Conservation (phyloP, 2,113 vertebrate genomes). For the Phoxinus phoxinus region DNA sequence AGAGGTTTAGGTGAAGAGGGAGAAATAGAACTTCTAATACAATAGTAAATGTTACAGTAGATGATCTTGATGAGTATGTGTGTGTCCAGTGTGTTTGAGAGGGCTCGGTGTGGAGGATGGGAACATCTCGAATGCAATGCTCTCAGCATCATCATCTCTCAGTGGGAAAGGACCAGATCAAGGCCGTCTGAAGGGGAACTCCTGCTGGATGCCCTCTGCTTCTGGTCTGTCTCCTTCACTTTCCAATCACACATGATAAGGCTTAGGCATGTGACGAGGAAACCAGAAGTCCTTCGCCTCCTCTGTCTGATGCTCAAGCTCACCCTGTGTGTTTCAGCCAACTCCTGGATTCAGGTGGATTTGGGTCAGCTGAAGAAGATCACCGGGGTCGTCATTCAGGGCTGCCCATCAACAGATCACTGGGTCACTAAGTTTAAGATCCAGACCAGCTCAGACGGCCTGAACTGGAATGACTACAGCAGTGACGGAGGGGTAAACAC, state of each 20-base stretch:
- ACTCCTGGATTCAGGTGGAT: conserved; percentile 77
- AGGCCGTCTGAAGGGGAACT: conserved; percentile 73
- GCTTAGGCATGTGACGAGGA: neutral
- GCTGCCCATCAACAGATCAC: conserved; percentile 71
- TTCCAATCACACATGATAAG: neutral
- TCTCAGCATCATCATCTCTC: conserved; percentile 74
- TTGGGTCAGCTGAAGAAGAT: conserved; percentile 72
- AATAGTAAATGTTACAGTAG: neutral
- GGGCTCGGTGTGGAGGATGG: conserved; percentile 76
- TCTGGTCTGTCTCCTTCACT: conserved; percentile 39
- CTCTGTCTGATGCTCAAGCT: neutral
- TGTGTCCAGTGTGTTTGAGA: conserved; percentile 74
- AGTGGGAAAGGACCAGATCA: conserved; percentile 51
- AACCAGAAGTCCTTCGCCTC: neutral
- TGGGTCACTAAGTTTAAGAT: conserved; percentile 78
- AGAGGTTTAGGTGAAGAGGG: neutral
- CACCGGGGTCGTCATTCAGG: conserved; percentile 77
- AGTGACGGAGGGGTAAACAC: conserved; percentile 66
- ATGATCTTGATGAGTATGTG: neutral
- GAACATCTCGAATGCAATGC: conserved; percentile 68
- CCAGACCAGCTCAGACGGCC: conserved; percentile 73
- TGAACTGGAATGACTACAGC: conserved; percentile 71
- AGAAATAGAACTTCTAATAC: neutral
- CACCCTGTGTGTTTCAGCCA: conserved; percentile 15
- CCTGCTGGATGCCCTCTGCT: conserved; percentile 76